Conservation (phyloP, 2,797 vertebrate species). For the Rhinella marina region DNA sequence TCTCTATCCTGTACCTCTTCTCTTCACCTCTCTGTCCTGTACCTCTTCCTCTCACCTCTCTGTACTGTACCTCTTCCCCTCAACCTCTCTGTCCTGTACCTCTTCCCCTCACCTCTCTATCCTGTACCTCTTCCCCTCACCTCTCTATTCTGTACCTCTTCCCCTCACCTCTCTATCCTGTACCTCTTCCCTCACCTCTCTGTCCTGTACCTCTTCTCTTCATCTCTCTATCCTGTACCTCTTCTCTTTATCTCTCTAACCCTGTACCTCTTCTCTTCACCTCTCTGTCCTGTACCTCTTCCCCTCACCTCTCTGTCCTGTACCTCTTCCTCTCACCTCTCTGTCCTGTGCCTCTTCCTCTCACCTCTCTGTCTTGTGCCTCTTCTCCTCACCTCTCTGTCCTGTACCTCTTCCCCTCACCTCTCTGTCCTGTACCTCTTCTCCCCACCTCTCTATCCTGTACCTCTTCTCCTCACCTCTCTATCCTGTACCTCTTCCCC, state of each 20-base stretch:
- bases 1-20: too few species aligned
- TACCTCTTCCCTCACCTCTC: neutral
- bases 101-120: neutral
- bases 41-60: neutral
- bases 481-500: too few species aligned
- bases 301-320: neutral
- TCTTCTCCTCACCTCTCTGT: neutral
- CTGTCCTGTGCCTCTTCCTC: neutral
- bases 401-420: neutral
- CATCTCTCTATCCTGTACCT: neutral
- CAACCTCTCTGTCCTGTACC: too few species aligned
- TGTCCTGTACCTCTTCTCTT: neutral
- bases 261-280: neutral
- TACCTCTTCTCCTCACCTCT: neutral
- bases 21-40: neutral
- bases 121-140: neutral
- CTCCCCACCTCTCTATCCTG: neutral
- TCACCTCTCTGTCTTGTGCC: neutral
- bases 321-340: neutral
- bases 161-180: neutral
- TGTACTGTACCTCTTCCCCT: neutral
- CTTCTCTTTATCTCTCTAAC: neutral
- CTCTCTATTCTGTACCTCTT: neutral
- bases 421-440: neutral
- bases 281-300: neutral